Evolutionary conservation across 2,113 vertebrate genomes (phyloP).

Genomic region (Willisornis vidua): DNA sequence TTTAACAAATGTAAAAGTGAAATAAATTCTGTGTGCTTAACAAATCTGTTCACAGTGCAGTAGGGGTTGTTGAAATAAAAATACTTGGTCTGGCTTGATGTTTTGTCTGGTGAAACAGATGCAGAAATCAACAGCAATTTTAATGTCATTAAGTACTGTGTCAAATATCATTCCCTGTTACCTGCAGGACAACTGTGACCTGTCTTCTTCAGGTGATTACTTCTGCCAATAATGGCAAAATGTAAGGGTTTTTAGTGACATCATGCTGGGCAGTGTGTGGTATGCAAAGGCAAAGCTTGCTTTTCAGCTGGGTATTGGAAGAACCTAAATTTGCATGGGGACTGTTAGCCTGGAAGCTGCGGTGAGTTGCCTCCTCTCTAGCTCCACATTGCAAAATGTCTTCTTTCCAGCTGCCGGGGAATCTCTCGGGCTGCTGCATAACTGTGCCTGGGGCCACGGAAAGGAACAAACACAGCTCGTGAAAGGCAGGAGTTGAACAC

Average conservation of each 20-base stretch:
- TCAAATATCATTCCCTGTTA: constrained; percentile 41
- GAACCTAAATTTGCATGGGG: neutral
- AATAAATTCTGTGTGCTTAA: neutral
- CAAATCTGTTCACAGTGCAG: neutral
- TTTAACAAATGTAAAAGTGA: neutral
- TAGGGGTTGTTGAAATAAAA: neutral
- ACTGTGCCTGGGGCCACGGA: neutral
- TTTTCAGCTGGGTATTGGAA: neutral
- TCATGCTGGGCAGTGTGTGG: neutral
- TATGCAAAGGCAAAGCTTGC: neutral
- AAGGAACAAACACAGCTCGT: neutral
- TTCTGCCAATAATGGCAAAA: neutral
- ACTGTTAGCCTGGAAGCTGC: neutral
- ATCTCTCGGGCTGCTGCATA: neutral
- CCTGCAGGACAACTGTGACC: neutral
- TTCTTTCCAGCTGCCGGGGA: neutral
- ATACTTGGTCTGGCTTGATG: neutral
- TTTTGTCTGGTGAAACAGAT: neutral
- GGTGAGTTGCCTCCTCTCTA: neutral
- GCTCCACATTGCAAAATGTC: neutral
- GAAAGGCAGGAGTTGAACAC: neutral
- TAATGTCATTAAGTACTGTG: neutral
- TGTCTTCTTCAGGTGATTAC: neutral
- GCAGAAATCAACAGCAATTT: constrained; percentile 47
- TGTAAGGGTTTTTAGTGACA: neutral